Conservation (phyloP, 1,140 invertebrate genomes). For the Popillia japonica region DNA sequence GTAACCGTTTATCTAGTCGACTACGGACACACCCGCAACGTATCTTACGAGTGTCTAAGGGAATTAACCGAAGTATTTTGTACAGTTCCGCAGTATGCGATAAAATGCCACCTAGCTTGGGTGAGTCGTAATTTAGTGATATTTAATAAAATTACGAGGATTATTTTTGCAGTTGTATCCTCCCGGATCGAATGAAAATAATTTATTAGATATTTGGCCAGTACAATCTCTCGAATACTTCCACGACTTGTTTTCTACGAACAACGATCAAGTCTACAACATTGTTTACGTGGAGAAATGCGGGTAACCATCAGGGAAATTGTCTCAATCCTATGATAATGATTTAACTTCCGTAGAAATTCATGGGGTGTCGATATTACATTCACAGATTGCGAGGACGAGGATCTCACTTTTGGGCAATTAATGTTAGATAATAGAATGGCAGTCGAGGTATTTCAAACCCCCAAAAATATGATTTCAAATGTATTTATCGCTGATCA, state of each 20-base stretch:
- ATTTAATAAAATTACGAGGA: neutral
- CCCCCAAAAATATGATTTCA: neutral
- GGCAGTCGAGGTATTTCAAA: conserved; percentile 25
- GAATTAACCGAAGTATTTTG: conserved; percentile 28
- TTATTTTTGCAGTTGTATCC: conserved; percentile 22
- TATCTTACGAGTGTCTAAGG: neutral
- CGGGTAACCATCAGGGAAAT: neutral
- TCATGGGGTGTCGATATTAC: conserved; percentile 16
- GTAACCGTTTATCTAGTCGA: conserved; percentile 11
- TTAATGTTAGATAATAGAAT: neutral
- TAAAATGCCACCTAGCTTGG: conserved; percentile 37
- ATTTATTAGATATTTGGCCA: conserved; percentile 17
- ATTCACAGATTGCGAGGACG: neutral
- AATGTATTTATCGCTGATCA: conserved; percentile 36
- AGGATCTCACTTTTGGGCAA: neutral
- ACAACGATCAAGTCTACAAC: neutral
- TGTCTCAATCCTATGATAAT: neutral
- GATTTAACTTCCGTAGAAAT: neutral
- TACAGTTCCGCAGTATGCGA: conserved; percentile 25
- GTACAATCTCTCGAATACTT: neutral
- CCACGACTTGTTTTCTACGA: neutral
- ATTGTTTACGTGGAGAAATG: conserved; percentile 13
- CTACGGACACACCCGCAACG: neutral
- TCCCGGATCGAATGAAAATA: neutral
- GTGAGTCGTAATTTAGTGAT: neutral